Evolutionary conservation across 2,113 vertebrate genomes (phyloP), one percentile per base, ranked within the genome.

Genomic region (Electrona antarctica): DNA sequence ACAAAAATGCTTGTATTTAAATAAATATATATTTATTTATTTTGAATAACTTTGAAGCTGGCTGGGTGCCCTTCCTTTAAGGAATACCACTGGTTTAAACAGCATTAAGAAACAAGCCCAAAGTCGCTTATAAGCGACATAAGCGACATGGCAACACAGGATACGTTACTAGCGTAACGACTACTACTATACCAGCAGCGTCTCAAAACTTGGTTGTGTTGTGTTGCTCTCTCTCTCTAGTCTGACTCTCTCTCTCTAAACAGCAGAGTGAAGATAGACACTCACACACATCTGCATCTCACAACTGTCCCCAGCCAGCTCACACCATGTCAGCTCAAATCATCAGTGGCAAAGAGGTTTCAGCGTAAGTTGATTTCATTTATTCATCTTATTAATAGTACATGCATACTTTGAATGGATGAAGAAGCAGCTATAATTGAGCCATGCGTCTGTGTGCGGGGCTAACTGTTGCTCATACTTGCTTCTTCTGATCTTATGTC

Each of bases 261-360:
- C 12, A n/a, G 52, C n/a, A 54, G 3, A 14, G 10, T 9, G 56
- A 5, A 9, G 72, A 52, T 28, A n/a, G 8, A 28, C 21, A 21
- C 3, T 41, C 33, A 41, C 33, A 41, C 63, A 60, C n/a, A 54
- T 4, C 45, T 11, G 49, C 41, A 64, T 21, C 33, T 41, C 14
- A 15, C 1, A 8, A 72, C 57, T 10, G 41, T 11, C 33, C 33
- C 33, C 33, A 41, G 3, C 33, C 51, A 15, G 46, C 45, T 61
- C 5, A 10, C 15, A 87, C 67, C 9, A 94, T 94, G 93, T 67
- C 92, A 60, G 92, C 93, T 8, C 88, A 93, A 60, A 82, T 91
- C 50, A 91, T 94, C 62, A 91, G 88, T 13, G 93, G 93, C 29
- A 94, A 94, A 81, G 86, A 89, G 6, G 86, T 94, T 69, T 93